Base-by-base conservation (phyloP, 1,140 invertebrate genomes). In the Cydia pomonella region DNA sequence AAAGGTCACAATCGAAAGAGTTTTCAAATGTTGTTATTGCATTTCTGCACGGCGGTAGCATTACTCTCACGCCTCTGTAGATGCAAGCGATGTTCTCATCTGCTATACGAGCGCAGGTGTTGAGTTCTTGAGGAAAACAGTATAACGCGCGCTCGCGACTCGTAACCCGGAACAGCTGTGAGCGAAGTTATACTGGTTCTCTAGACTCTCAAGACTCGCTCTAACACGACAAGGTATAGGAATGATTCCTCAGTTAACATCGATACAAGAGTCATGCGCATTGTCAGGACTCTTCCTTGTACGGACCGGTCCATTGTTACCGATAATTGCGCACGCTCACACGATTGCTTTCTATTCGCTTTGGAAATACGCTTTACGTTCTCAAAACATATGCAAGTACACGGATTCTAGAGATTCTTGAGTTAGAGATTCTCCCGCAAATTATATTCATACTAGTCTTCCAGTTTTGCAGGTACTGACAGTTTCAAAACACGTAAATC, bases 301-400 rank as follows among this genome's bases (percentile, higher is more conserved):
- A 25, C 16, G 21, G 73, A 64, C 73, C 62, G 73, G 44, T 62
- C 76, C 73, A 78, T 78, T 76, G 77, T 78, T 74, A 21, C 64
- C 77, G 64, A 78, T 78, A 75, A 78, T 78, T 75, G 73, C 63
- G 50, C 29, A 23, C 50, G 64, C 64, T 76, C 74, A 69, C 74
- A 78, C 72, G 77, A 78, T 53, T 13, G 77, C 74, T 78, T 78
- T 78, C 77, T 78, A 64, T 38, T 62, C 62, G 53, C 66, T 53
- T 63, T 74, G 44, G 41, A 74, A 74, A 74, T 74, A 77, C 33
- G 73, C 47, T 25, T 53, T 64, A 75, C 44, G 64, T 74, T 74
- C 64, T 62, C 76, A 63, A 74, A 63, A 47, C 53, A 75, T 77
- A 62, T 59, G 21, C 6, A 9, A 23, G 21, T 59, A 50, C n/a